Percentiles rank a stretch among this genome's conserved stretches.
Conservation (phyloP, 53 echinoderm and acorn worm species). For the Holothuria scabra region DNA sequence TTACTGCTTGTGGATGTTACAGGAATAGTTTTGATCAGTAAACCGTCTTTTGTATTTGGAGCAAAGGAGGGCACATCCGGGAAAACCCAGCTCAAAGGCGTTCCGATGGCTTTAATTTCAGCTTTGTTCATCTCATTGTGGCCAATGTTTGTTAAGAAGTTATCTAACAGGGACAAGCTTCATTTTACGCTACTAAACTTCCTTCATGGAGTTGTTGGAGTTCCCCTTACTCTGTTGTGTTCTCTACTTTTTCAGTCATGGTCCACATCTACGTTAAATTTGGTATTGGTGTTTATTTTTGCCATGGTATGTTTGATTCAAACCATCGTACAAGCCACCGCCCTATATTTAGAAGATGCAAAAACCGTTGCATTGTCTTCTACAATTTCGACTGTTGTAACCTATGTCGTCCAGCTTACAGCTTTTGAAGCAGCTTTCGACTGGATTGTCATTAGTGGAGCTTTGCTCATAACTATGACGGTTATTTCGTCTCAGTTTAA, state of each 20-base stretch:
- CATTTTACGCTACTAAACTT: neutral
- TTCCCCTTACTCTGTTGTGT: neutral
- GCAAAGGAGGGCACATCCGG: neutral
- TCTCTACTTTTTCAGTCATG: neutral
- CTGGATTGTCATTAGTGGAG: neutral
- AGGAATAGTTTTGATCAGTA: slow-evolving; percentile 16
- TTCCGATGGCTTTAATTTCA: neutral
- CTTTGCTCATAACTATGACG: neutral
- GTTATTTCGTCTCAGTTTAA: too few species aligned
- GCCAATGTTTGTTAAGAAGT: neutral
- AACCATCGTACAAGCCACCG: neutral
- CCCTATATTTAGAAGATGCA: neutral
- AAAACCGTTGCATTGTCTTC: slow-evolving; percentile 13
- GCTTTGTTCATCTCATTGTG: neutral
- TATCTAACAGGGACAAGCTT: neutral
- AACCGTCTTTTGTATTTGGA: neutral
- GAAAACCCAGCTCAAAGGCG: neutral
- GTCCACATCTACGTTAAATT: neutral
- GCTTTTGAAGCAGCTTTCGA: neutral
- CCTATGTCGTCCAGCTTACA: neutral
- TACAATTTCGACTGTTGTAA: slow-evolving; percentile 1
- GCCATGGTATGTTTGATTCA: neutral
- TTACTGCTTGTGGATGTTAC: neutral
- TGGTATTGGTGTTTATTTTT: neutral
- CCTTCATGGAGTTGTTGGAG: slow-evolving; percentile 6